Conservation (phyloP, 2,113 vertebrate genomes). For the Passer domesticus region DNA sequence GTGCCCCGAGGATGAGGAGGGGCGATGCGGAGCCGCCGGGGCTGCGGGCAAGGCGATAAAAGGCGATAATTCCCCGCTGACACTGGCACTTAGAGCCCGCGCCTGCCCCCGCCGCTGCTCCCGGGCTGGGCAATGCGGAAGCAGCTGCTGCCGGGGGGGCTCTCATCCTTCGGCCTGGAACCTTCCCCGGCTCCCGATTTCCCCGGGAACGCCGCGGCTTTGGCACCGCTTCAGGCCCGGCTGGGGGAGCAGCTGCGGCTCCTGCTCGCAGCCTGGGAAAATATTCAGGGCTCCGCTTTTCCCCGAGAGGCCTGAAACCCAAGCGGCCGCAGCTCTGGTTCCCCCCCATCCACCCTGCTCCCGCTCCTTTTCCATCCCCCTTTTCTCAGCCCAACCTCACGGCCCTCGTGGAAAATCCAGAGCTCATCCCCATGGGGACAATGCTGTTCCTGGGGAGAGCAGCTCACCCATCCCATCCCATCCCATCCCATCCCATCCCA, state of each 20-base stretch:
- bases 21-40: neutral
- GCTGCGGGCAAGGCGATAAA: neutral
- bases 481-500: neutral
- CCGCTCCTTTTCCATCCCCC: neutral
- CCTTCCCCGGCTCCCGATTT: conserved; percentile 54
- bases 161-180: conserved; percentile 61
- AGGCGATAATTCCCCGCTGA: neutral
- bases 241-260: conserved; percentile 81
- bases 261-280: conserved; percentile 82
- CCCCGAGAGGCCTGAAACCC: conserved; percentile 76
- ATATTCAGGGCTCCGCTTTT: conserved; percentile 46
- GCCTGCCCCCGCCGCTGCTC: neutral
- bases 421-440: neutral
- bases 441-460: neutral
- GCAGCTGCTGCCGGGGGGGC: conserved; percentile 72
- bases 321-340: conserved; percentile 33
- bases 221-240: conserved; percentile 74
- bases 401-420: neutral
- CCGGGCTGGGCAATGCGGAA: conserved; percentile 1
- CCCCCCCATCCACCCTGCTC: neutral
- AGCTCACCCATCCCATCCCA: neutral
- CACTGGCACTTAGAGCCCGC: neutral
- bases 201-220: conserved; percentile 63
- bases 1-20: neutral
- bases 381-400: neutral